These are phyloP conservation scores for Mythimna vitellina DNA, from an alignment of 2,888 invertebrate species.

Conservation along the genomic window DNA sequence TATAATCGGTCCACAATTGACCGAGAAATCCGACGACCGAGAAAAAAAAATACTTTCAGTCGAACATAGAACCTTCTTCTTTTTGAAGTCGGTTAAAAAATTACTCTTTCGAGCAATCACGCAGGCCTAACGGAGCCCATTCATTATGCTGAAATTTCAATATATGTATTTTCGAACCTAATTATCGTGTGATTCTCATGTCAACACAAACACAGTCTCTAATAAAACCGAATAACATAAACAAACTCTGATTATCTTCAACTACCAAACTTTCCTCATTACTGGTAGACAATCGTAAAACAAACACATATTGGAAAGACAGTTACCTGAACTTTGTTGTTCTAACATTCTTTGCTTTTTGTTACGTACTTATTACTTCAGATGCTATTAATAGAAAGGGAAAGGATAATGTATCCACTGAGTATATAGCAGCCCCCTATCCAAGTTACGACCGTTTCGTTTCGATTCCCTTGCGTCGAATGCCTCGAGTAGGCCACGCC, in stretches of 20 bases:
- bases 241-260: slow-evolving; percentile 16
- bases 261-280: slow-evolving; percentile 43
- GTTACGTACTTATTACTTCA: background rate
- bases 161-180: background rate
- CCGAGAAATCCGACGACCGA: too few relatives aligned
- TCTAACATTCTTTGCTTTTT: background rate
- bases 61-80: too few relatives aligned
- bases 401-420: background rate
- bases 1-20: too few relatives aligned
- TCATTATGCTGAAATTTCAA: too few relatives aligned
- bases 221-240: background rate
- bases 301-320: slow-evolving; percentile 24
- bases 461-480: too few relatives aligned
- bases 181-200: background rate
- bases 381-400: background rate
- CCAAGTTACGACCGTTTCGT: too few relatives aligned
- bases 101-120: too few relatives aligned
- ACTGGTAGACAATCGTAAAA: slow-evolving; percentile 23
- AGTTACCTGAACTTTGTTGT: background rate
- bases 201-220: background rate
- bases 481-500: too few relatives aligned
- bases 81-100: too few relatives aligned
- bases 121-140: too few relatives aligned
- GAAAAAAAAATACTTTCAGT: too few relatives aligned
- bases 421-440: background rate